These are phyloP conservation scores for Pocota personata DNA, from an alignment of 2,888 invertebrate species.

Conservation along the genomic window DNA sequence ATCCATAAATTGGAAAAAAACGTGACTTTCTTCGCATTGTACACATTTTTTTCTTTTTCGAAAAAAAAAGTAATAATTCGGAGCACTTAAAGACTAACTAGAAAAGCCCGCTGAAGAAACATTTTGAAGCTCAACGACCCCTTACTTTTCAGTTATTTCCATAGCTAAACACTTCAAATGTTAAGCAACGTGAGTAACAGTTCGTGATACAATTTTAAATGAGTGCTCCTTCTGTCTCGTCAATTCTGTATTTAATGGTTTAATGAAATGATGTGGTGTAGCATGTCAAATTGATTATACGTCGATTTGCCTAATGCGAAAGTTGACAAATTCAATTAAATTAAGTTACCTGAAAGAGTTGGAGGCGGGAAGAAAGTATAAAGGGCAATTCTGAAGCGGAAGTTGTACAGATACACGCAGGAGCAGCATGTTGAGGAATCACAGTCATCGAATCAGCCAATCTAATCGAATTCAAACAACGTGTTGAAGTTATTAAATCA, in stretches of 20 bases:
- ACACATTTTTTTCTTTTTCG: not conserved
- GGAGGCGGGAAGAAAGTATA: no score
- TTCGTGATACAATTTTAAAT: constrained; percentile 33
- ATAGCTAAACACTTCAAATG: not conserved
- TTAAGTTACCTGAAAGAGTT: no score
- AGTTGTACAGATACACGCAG: no score
- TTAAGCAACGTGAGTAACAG: constrained; percentile 23
- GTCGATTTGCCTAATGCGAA: not conserved
- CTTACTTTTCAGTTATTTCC: not conserved
- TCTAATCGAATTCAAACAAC: no score
- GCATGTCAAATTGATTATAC: not conserved
- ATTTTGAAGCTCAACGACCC: not conserved
- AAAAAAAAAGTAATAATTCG: not conserved
- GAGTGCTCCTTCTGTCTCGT: constrained; percentile 6
- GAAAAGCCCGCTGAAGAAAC: not conserved
- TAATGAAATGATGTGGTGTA: not conserved
- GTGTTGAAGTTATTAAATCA: no score
- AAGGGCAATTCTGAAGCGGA: no score
- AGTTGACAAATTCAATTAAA: not conserved
- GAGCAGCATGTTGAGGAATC: no score
- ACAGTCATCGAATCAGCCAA: no score
- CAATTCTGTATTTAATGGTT: not conserved
- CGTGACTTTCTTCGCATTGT: no score
- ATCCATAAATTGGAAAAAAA: no score
- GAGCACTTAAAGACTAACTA: not conserved